phyloP scores from a whole-genome alignment of 2,888 invertebrate species.

The Prostheceraeus crozeri region DNA sequence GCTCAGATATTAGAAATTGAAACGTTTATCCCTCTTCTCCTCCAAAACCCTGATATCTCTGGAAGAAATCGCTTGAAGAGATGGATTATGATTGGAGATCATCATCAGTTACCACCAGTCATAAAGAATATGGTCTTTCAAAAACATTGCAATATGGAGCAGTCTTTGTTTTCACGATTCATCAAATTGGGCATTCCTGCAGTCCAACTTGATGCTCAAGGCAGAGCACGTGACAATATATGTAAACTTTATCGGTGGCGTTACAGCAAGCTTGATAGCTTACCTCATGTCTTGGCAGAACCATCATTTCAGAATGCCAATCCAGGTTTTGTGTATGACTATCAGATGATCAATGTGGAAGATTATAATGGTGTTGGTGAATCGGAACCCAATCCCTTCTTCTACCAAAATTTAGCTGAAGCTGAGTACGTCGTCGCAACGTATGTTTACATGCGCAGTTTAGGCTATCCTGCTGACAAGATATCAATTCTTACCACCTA shows the following conservation, averaged over 20 bases:
- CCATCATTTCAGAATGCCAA: slow-evolving; percentile 82
- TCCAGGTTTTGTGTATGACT: slow-evolving; percentile 82
- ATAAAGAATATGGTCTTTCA: slow-evolving; percentile 97
- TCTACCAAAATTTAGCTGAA: slow-evolving; percentile 73
- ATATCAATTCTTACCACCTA: slow-evolving; percentile 96
- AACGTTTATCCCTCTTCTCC: slow-evolving; percentile 90
- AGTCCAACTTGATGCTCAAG: slow-evolving; percentile 92
- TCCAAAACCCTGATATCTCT: slow-evolving; percentile 71
- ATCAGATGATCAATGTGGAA: slow-evolving; percentile 88
- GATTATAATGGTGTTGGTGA: slow-evolving; percentile 81
- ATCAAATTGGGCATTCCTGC: slow-evolving; percentile 92
- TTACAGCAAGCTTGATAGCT: slow-evolving; percentile 79
- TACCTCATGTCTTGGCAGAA: slow-evolving; percentile 74
- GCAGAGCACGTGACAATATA: slow-evolving; percentile 81
- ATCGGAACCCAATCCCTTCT: slow-evolving; percentile 92
- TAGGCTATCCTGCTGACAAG: slow-evolving; percentile 91
- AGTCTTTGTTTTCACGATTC: slow-evolving; percentile 89
- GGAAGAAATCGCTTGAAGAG: slow-evolving; percentile 88
- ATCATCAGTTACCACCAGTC: slow-evolving; percentile 96
- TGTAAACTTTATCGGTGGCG: slow-evolving; percentile 91
- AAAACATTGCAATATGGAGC: slow-evolving; percentile 99
- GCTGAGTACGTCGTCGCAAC: slow-evolving; percentile 85
- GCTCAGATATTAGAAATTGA: slow-evolving; percentile 98
- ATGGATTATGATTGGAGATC: slow-evolving; percentile 99
- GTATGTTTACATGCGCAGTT: slow-evolving; percentile 93